phyloP scores from a whole-genome alignment of 2,113 vertebrate species.

The Reinhardtius hippoglossoides region DNA sequence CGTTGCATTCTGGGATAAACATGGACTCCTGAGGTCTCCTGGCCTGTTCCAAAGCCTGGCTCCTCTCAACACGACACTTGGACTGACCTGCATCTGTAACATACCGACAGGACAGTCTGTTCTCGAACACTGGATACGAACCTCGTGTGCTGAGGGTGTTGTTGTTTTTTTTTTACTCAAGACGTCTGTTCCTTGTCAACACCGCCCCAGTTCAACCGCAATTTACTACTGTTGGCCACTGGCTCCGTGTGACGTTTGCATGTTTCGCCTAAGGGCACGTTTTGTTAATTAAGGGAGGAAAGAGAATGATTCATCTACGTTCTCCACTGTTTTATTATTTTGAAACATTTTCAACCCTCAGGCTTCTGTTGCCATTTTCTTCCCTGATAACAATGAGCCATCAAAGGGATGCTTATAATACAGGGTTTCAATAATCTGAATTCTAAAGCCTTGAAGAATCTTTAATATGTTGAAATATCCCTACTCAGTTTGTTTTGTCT shows the following conservation, averaged over 20 bases:
- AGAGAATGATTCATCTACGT: no score
- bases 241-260: not conserved
- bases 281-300: not conserved
- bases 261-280: slow-evolving; percentile 16
- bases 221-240: slow-evolving; percentile 16
- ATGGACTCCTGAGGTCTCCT: slow-evolving; percentile 94
- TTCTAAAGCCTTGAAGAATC: no score
- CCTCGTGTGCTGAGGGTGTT: not conserved
- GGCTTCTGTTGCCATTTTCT: not conserved
- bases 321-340: no score
- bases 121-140: slow-evolving; percentile 22
- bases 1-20: slow-evolving; percentile 95
- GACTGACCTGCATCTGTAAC: slow-evolving; percentile 90
- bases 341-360: not conserved
- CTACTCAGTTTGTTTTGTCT: no score
- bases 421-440: no score
- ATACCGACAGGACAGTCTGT: slow-evolving; percentile 26
- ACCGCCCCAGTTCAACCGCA: slow-evolving; percentile 15
- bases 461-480: no score
- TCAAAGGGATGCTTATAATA: no score
- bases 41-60: slow-evolving; percentile 91
- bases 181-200: slow-evolving; percentile 24
- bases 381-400: not conserved
- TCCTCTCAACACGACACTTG: slow-evolving; percentile 92
- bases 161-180: no score